These are phyloP conservation scores for Eugnorisma glareosa DNA, from an alignment of 2,888 invertebrate species.

Conservation along the genomic window DNA sequence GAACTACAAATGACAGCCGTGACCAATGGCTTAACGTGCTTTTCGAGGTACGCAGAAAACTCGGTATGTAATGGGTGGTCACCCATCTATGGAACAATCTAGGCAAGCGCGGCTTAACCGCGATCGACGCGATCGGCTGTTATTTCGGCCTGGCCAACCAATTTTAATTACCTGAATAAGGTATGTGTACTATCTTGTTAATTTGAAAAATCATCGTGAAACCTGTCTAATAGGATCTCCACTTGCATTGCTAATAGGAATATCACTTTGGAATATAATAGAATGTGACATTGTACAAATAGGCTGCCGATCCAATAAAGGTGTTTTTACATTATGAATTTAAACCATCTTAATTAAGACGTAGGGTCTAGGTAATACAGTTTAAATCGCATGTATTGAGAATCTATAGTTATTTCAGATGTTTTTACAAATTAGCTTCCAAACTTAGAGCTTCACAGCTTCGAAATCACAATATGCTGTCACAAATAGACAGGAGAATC, in stretches of 20 bases:
- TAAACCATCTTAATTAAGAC: background rate
- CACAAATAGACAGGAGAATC: background rate
- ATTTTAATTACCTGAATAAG: background rate
- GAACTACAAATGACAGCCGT: too few relatives aligned
- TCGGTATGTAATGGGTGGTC: too few relatives aligned
- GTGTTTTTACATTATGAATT: background rate
- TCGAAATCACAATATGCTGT: background rate
- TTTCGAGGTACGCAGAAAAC: too few relatives aligned
- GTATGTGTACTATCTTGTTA: background rate
- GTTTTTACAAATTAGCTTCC: background rate
- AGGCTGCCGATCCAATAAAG: background rate
- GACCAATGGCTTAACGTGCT: too few relatives aligned
- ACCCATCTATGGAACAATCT: too few relatives aligned
- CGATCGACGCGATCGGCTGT: too few relatives aligned
- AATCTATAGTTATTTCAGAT: background rate
- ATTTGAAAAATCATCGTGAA: background rate
- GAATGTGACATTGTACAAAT: background rate
- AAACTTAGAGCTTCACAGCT: too few relatives aligned
- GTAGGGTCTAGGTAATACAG: background rate
- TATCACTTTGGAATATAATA: background rate
- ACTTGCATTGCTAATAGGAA: background rate
- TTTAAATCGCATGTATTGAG: background rate
- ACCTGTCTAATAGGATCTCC: background rate
- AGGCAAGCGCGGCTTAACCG: too few relatives aligned
- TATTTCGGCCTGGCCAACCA: background rate